Evolutionary conservation across 2,797 vertebrate genomes (phyloP), one percentile per base, ranked within the genome.

Genomic region (Erpetoichthys calabaricus): DNA sequence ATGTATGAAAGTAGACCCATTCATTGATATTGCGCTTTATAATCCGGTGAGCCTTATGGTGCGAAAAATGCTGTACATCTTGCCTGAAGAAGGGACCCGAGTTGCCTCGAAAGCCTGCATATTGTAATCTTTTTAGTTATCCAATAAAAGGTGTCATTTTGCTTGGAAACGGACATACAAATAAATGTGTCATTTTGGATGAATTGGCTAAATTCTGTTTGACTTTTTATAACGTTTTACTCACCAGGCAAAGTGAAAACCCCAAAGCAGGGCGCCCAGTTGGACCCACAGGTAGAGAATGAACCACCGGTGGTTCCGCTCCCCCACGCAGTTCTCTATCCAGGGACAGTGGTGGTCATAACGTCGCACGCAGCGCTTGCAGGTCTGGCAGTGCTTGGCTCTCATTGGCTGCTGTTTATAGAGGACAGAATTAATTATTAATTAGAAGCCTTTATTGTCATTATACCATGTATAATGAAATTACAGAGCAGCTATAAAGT

Each of bases 301-400:
- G 57, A 97, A 98, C 76, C 92, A 84, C 3, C 88, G 89, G 66
- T 96, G 94, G 72, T 97, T 97, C 65, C 81, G 84, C 66, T 97
- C 93, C 0, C 94, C 94, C 0, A 98, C 85, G 0, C 94, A 98
- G 81, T 97, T 98, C 77, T 92, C 90, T 2, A 97, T 91, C 93
- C 93, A 97, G 57, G 93, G 94, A 59, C 94, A 98, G 78, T 98
- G 94, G 57, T 98, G 94, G 76, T 98, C 95, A 0, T 88, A 98
- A 8, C 94, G 88, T 3, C 90, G 88, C 2, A 98, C 90, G 0
- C 94, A 97, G 73, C 80, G 92, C 47, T 77, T 86, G 69, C 95
- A 98, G 0, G 83, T 81, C 62, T 82, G 88, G 69, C 93, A 98
- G 73, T 98, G 94, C 66, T 80, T 90, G 42, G 93, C 89, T 61